phyloP scores from a whole-genome alignment of 2,888 invertebrate species.

The Mimachlamys varia region DNA sequence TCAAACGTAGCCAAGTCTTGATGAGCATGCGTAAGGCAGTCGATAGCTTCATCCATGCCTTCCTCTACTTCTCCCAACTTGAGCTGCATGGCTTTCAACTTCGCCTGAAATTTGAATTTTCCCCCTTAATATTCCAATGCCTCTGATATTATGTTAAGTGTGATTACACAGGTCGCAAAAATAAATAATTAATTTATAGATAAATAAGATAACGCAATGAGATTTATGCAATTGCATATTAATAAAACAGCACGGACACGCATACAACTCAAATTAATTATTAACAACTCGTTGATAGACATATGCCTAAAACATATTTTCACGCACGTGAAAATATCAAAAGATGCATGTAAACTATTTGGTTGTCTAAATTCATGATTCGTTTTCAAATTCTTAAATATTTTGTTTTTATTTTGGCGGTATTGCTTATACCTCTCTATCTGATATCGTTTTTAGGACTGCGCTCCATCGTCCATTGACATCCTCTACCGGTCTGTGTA shows the following conservation, averaged over 20 bases:
- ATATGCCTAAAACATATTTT: no score
- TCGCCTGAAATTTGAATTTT: slow-evolving; percentile 64
- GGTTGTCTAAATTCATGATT: background rate
- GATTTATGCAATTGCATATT: no score
- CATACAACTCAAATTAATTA: no score
- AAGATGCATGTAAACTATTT: background rate
- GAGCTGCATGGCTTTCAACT: slow-evolving; percentile 77
- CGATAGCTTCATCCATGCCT: slow-evolving; percentile 78
- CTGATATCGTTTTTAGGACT: slow-evolving; percentile 76
- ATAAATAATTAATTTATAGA: no score
- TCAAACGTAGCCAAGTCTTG: slow-evolving; percentile 74
- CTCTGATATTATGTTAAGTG: no score
- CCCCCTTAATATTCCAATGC: background rate
- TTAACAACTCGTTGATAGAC: no score
- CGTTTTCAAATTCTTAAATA: background rate
- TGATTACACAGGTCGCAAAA: no score
- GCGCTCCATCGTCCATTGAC: slow-evolving; percentile 79
- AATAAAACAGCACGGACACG: no score
- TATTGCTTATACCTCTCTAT: slow-evolving; percentile 74
- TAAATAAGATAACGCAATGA: no score
- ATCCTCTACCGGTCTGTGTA: slow-evolving; percentile 75
- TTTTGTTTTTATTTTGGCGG: background rate
- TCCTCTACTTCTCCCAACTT: slow-evolving; percentile 79
- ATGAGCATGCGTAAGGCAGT: slow-evolving; percentile 74
- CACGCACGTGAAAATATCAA: no score